These are phyloP conservation scores for Diarsia rubi DNA, from an alignment of 2,888 invertebrate genomes.

Conservation along the genomic window DNA sequence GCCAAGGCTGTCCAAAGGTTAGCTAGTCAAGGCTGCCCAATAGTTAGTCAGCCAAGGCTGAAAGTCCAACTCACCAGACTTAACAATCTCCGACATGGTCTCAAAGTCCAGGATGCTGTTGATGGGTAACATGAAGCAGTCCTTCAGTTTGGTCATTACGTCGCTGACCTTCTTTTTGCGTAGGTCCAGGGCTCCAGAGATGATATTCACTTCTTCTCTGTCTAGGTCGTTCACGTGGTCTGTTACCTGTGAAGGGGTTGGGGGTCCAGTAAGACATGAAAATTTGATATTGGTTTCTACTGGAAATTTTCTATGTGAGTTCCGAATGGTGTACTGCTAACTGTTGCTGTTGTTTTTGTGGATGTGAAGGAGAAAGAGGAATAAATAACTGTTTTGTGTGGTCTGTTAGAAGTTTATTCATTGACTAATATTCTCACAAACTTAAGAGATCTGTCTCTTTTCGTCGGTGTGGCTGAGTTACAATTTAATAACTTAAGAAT, in stretches of 20 bases:
- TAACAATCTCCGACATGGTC: constrained; percentile 98
- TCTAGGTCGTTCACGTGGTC: constrained; percentile 97
- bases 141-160: constrained; percentile 99
- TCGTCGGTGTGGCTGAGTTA: too few relatives aligned
- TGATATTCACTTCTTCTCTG: constrained; percentile 98
- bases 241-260: constrained; percentile 92
- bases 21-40: too few relatives aligned
- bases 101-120: constrained; percentile 98
- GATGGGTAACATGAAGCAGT: constrained; percentile 98
- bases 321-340: too few relatives aligned
- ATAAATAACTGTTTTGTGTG: too few relatives aligned
- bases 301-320: too few relatives aligned
- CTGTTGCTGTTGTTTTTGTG: too few relatives aligned
- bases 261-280: neutral
- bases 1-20: too few relatives aligned
- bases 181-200: constrained; percentile 94
- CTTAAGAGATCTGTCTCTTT: too few relatives aligned
- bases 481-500: too few relatives aligned
- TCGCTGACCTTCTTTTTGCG: constrained; percentile 95
- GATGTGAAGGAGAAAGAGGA: too few relatives aligned
- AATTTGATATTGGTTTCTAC: neutral
- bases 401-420: too few relatives aligned
- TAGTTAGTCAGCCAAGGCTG: neutral
- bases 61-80: constrained; percentile 92
- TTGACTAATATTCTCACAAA: too few relatives aligned